These are phyloP conservation scores for Nyctereutes procyonoides DNA, from an alignment of 2,113 vertebrate genomes.

Conservation along the genomic window DNA sequence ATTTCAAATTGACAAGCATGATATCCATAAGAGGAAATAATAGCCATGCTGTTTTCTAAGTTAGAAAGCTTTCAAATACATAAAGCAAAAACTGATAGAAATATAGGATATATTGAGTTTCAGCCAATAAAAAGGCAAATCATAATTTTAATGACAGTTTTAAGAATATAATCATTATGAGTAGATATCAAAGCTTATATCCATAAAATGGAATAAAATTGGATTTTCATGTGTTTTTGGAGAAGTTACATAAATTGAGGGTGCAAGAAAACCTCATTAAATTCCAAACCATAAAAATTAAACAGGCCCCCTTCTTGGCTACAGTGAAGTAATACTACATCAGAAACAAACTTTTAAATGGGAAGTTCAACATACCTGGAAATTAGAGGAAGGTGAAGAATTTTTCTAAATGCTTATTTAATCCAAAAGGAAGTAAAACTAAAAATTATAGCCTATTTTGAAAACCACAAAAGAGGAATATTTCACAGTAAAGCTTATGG, in stretches of 20 bases:
- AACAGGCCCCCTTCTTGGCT: neutral
- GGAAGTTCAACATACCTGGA: neutral
- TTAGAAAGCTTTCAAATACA: neutral
- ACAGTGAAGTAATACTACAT: neutral
- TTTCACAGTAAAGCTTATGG: slow-evolving; percentile 8
- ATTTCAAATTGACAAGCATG: neutral
- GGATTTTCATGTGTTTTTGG: neutral
- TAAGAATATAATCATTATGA: neutral
- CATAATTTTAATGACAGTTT: neutral
- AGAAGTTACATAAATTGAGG: neutral
- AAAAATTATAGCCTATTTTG: slow-evolving; percentile 8
- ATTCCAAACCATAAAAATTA: neutral
- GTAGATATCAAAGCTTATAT: neutral
- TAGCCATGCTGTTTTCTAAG: neutral
- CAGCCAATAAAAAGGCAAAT: neutral
- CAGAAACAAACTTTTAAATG: neutral
- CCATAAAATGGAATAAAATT: neutral
- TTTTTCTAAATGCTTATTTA: slow-evolving; percentile 55
- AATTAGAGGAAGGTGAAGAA: neutral
- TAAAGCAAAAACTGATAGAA: neutral
- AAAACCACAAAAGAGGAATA: neutral
- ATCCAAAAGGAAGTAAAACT: slow-evolving; percentile 55
- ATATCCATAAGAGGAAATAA: neutral
- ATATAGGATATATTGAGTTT: neutral
- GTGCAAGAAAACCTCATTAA: neutral